Base-by-base conservation (phyloP, 2,888 invertebrate genomes). In the Achlya flavicornis region DNA sequence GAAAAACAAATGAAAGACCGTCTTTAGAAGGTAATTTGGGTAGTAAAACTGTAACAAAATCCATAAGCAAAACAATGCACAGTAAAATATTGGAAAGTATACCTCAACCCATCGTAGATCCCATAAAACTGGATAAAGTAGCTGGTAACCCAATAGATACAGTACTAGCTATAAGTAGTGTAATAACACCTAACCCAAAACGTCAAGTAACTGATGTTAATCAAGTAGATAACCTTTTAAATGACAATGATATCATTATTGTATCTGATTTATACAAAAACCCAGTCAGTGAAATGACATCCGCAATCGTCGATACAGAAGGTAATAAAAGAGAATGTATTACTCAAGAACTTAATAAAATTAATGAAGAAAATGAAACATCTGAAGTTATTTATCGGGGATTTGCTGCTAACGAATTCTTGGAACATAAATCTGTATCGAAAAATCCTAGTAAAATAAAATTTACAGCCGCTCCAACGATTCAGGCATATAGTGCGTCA, bases 211-310 rank as follows among this genome's bases (percentile, higher is more conserved):
- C 64, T 10, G 70, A 73, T 26, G 66, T 19, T 19, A 8, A 35
- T 19, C 35, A 61, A 4, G 35, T 66, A n/a, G 66, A 71, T 41
- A 73, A 73, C 16, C 10, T 63, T 32, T 66, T 69, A 12, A 63
- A 65, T 61, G 72, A 76, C 26, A 71, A 76, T 61, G 74, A 81
- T 57, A 3, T 12, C 1, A 35, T 68, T 57, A 46, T 70, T 10
- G 60, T 72, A 14, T 62, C 75, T 14, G 66, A 66, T 66, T 57
- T 74, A 10, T 71, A 71, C 58, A 70, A 72, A 65, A 76, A 75
- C 61, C 61, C 65, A 4, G 69, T 78, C 3, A 79, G 57, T 26
- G 75, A 79, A 57, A 63, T 68, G 1, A 62, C 62, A 11, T 76
- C 77, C 35, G 14, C 69, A 7, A 48, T 48, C 38, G 61, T 66